Base-by-base conservation (phyloP, 2,113 vertebrate genomes). In the Trachemys scripta region DNA sequence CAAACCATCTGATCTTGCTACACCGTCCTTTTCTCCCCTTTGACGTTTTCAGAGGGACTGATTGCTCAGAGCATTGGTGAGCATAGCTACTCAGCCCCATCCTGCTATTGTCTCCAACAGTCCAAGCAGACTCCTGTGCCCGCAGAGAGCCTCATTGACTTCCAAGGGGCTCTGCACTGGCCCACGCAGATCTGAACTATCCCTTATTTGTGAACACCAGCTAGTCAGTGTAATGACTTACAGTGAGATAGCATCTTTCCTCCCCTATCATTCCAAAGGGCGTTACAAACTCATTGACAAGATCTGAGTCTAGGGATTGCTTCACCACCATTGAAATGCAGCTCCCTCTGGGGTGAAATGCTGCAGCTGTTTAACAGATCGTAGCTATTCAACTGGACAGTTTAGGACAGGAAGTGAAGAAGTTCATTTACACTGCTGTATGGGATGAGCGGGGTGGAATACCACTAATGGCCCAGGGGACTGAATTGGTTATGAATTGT, bases 211-310 rank as follows among this genome's bases (percentile, higher is more conserved):
- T 93, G 95, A 92, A 92, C 45, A 47, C 45, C 45, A 50, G 50
- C 50, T 50, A 50, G 50, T 50, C 50, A 50, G 13, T 14, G 14
- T 50, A 97, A 97, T 96, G 96, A 96, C 89, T 94, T 95, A 91
- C 94, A 93, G 95, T 96, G 97, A 97, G 94, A 97, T 90, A 96
- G 93, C 96, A 95, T 90, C 93, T 97, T 96, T 97, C 97, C 96
- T 97, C 96, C 96, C 96, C 97, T 93, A 80, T 84, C 38, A 85
- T 95, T 97, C 96, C 97, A 95, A 65, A 96, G 96, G 95, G 94
- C 94, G 91, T 95, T 96, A 92, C 80, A 94, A 96, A 93, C 93
- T 90, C 85, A 96, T 90, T 53, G 62, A 95, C 89, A 92, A 90
- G 92, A 89, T 80, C 92, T 90, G 50, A 8, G 93, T 79, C 0